Conservation (phyloP, 1,140 invertebrate genomes). For the Heliconius eleuchia region DNA sequence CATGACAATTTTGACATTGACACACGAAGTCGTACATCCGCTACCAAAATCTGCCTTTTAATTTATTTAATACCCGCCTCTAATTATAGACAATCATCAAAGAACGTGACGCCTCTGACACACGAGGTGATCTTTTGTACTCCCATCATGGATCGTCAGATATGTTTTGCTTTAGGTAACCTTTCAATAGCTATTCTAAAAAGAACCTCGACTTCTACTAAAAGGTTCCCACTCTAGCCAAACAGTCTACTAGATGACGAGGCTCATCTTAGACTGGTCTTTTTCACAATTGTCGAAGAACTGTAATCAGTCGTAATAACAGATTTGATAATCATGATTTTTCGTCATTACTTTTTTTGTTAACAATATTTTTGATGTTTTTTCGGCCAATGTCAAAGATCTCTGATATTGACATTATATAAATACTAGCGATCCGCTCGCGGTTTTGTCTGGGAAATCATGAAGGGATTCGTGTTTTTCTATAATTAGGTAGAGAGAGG, state of each 20-base stretch:
- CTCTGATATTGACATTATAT: slow-evolving; percentile 70
- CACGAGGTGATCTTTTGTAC: slow-evolving; percentile 76
- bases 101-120: slow-evolving; percentile 69
- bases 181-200: slow-evolving; percentile 48
- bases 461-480: too few relatives aligned
- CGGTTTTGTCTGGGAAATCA: too few relatives aligned
- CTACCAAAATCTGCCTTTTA: slow-evolving; percentile 67
- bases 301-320: slow-evolving; percentile 73
- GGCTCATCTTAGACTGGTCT: slow-evolving; percentile 48
- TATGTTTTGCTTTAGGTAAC: slow-evolving; percentile 61
- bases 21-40: slow-evolving; percentile 46
- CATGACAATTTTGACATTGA: slow-evolving; percentile 54
- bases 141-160: slow-evolving; percentile 68
- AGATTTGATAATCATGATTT: slow-evolving; percentile 58
- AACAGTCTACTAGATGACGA: slow-evolving; percentile 12
- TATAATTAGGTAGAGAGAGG: too few relatives aligned
- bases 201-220: slow-evolving; percentile 17
- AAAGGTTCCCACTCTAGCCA: not conserved
- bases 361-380: slow-evolving; percentile 50
- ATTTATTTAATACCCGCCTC: slow-evolving; percentile 71
- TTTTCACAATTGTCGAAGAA: slow-evolving; percentile 57
- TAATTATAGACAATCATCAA: slow-evolving; percentile 72
- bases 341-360: slow-evolving; percentile 61
- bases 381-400: slow-evolving; percentile 66
- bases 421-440: slow-evolving; percentile 1